Evolutionary conservation across 2,797 vertebrate genomes (phyloP), one percentile per base, ranked within the genome.

Genomic region (Artibeus lituratus): DNA sequence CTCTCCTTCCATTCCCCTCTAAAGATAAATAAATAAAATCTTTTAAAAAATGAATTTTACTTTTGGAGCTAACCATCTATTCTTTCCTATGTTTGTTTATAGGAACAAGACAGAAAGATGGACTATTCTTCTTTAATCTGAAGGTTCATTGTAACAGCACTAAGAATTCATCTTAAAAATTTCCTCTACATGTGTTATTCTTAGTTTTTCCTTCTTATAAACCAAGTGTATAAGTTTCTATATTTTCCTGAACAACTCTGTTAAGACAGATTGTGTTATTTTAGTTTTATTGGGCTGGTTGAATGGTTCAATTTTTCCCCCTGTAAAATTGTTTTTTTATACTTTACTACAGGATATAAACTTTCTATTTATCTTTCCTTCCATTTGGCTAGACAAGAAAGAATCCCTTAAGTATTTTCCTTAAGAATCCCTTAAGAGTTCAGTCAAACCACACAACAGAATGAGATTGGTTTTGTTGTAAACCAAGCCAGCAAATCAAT

Each of bases 61-160:
- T 92, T 89, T 83, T 87, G 96, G 9, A 73, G 92, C 65, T 96
- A 96, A 97, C 29, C 76, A 65, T 65, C 18, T 84, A 74, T 96
- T 62, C 80, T 97, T 86, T 92, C 80, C 29, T 51, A 35, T 97
- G 62, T 95, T 96, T 95, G 59, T 93, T 96, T 92, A 70, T 97
- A 98, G 98, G 98, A 92, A 49, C 96, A 96, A 98, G 95, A 96
- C 97, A 96, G 98, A 98, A 98, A 91, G 96, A 95, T 55, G 92
- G 91, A 91, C 69, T 84, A 24, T 0, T 22, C 96, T 97, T 95
- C 95, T 97, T 96, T 94, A 95, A 97, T 95, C 96, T 95, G 96
- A 98, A 97, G 97, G 62, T 91, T 74, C 80, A 62, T 96, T 84
- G 47, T 97, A 97, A 96, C 91, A 95, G 94, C 93, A 86, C 95